phyloP scores from a whole-genome alignment of 2,797 vertebrate species.

The Leuciscus waleckii region DNA sequence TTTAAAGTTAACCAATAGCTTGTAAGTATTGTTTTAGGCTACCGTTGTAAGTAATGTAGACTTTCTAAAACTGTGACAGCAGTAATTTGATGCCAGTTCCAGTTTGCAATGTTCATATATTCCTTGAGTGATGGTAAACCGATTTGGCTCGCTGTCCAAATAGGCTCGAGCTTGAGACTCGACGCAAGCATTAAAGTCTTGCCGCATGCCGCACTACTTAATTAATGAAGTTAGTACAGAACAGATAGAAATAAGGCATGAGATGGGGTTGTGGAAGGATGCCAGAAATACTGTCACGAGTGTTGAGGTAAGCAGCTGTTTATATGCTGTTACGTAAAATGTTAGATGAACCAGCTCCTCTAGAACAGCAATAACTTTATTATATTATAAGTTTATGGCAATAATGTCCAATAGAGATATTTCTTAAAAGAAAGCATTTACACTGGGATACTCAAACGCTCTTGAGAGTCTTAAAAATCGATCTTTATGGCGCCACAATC shows the following conservation, averaged over 20 bases:
- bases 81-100: not conserved
- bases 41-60: not conserved
- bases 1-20: not conserved
- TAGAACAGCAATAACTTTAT: not conserved
- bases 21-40: not conserved
- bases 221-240: slow-evolving; percentile 17
- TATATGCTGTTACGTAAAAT: not conserved
- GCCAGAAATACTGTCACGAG: not conserved
- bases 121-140: not conserved
- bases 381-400: not conserved
- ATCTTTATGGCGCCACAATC: not conserved
- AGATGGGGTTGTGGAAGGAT: slow-evolving; percentile 14
- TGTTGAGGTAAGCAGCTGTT: slow-evolving; percentile 9
- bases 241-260: not conserved
- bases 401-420: not conserved
- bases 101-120: not conserved
- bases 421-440: not conserved
- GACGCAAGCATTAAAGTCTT: not conserved
- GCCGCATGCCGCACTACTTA: not conserved
- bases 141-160: slow-evolving; percentile 7
- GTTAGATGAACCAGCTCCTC: not conserved
- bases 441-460: not conserved
- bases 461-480: not conserved
- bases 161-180: not conserved
- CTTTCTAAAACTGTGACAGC: not conserved